A percentile compares a stretch with the other conserved stretches of the same genome.
Conservation (phyloP, 2,888 invertebrate genomes). For the Lasioglossum vierecki region DNA sequence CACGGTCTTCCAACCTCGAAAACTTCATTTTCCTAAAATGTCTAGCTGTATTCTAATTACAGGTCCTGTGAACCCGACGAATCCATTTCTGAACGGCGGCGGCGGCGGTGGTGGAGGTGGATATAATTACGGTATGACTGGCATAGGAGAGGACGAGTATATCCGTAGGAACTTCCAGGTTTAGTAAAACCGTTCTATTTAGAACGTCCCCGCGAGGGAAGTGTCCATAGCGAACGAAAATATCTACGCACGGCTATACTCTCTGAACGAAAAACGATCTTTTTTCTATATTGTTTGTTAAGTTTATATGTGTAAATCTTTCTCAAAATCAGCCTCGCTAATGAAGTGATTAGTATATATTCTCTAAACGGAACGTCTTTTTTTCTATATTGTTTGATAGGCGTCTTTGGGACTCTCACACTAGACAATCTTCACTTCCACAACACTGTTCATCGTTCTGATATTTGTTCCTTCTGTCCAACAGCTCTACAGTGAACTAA, state of each 20-base stretch:
- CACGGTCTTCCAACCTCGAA: background rate
- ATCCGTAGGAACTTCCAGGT: slow-evolving; percentile 83
- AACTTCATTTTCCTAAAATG: background rate
- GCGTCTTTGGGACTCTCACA: background rate
- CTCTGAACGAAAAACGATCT: slow-evolving; percentile 61
- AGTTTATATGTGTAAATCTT: background rate
- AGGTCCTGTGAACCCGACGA: slow-evolving; percentile 80
- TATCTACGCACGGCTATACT: slow-evolving; percentile 65
- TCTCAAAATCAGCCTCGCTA: too few relatives aligned
- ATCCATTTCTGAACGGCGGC: slow-evolving; percentile 82
- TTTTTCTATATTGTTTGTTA: slow-evolving; percentile 20
- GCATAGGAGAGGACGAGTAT: slow-evolving; percentile 82
- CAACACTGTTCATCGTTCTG: background rate
- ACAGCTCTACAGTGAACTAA: slow-evolving; percentile 81
- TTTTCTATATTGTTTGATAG: slow-evolving; percentile 33
- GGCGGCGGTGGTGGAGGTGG: slow-evolving; percentile 76
- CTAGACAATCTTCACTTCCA: background rate
- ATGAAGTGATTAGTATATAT: too few relatives aligned
- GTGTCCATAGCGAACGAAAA: slow-evolving; percentile 42
- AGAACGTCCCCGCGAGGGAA: slow-evolving; percentile 55
- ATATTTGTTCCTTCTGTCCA: slow-evolving; percentile 9
- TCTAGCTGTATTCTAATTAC: background rate
- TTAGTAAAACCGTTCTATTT: slow-evolving; percentile 72
- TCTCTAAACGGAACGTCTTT: background rate
- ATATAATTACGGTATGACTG: slow-evolving; percentile 79